Evolutionary conservation across 1,140 invertebrate genomes (phyloP), one percentile per base, ranked within the genome.

Genomic region (Meloidogyne exigua): DNA sequence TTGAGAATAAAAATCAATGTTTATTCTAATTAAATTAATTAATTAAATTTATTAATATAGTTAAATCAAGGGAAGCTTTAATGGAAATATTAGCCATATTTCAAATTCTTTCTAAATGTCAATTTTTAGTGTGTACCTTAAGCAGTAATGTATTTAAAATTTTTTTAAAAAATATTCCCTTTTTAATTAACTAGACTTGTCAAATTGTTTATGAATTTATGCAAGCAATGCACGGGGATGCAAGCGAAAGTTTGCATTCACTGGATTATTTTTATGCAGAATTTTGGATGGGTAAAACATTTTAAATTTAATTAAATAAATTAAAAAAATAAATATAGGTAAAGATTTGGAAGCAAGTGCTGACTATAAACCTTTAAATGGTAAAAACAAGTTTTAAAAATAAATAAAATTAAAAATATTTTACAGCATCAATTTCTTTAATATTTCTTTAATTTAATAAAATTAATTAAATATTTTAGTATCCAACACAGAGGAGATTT

Each of bases 41-140:
- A 32, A 3, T 32, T 32, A 32, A 32, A 39, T 32, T 32, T 32
- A 39, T 39, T 39, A 57, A n/a, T 7, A 18, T n/a, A 39, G 36
- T 7, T 39, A 10, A 39, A 39, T 39, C 36, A 39, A 39, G 36
- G 10, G 36, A 39, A 39, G 36, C 36, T 39, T 39, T 39, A 10
- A 39, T 39, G 3, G 36, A 39, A 39, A 39, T 39, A 39, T 39
- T 39, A 39, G 36, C 36, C 10, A 39, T 39, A 39, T 9, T 39
- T 39, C 36, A 9, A 0, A 39, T 39, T 39, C 36, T 39, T 10
- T 3, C 36, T 7, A 39, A 39, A 10, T 39, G 36, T 10, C 87
- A 90, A 78, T 89, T 88, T 81, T 83, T 90, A n/a, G 90, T 90
- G 9, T 90, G 90, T 79, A 90, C 90, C 25, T 90, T 90, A 76